phyloP scores from a whole-genome alignment of 2,113 vertebrate genomes.

The Apistogramma diplotaenia region DNA sequence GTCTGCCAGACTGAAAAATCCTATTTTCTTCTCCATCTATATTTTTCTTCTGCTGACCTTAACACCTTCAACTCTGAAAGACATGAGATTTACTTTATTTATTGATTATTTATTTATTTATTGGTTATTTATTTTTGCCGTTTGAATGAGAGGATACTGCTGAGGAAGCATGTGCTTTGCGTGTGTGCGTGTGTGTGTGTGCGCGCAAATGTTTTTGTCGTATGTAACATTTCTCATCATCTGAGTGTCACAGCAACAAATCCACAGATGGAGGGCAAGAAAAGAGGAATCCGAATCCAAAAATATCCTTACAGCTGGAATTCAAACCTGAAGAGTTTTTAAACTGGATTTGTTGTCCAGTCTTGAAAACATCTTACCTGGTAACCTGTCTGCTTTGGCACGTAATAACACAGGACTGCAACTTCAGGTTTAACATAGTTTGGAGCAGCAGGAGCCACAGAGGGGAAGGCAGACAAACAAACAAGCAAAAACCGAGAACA shows the following conservation, averaged over 20 bases:
- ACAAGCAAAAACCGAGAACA: not conserved
- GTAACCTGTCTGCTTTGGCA: not conserved
- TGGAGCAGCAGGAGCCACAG: not conserved
- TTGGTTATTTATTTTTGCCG: constrained; percentile 47
- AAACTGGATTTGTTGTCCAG: not conserved
- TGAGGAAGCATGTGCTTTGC: not conserved
- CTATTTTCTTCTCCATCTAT: not conserved
- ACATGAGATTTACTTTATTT: constrained; percentile 70
- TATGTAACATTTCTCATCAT: constrained; percentile 29
- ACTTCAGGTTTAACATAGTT: not conserved
- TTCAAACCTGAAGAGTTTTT: not conserved
- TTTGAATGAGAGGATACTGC: constrained; percentile 23
- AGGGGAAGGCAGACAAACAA: not conserved
- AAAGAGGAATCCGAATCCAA: not conserved
- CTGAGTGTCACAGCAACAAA: constrained; percentile 30
- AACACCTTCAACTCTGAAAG: constrained; percentile 69
- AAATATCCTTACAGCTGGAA: not conserved
- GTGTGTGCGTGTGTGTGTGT: not conserved
- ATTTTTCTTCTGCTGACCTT: constrained; percentile 29
- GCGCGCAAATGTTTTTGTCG: constrained; percentile 33
- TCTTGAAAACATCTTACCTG: not conserved
- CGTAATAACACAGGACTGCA: not conserved
- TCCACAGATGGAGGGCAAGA: not conserved
- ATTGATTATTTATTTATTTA: constrained; percentile 43
- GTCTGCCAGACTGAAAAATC: not conserved